Base-by-base conservation (phyloP, 2,888 invertebrate species). In the Dryomyza anilis region DNA sequence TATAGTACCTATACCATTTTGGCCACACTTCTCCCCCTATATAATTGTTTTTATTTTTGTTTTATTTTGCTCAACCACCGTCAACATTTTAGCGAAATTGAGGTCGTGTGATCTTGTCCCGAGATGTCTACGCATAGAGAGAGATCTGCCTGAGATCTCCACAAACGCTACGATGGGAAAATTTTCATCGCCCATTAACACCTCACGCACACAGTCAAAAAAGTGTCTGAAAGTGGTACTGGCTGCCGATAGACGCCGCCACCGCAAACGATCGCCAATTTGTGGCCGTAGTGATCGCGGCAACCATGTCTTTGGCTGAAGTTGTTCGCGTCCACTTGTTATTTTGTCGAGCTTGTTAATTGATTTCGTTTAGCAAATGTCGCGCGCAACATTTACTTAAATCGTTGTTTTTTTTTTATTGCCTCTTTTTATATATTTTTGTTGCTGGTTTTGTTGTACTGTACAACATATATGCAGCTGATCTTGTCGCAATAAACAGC, bases 301-400 rank as follows among this genome's bases (percentile, higher is more conserved):
- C n/a, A n/a, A n/a, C n/a, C n/a, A n/a, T n/a, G n/a, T n/a, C n/a
- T n/a, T n/a, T n/a, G n/a, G n/a, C n/a, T n/a, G n/a, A n/a, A n/a
- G n/a, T n/a, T n/a, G n/a, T n/a, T 66, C 57, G 65, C 63, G 60
- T 45, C 55, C 67, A 64, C 67, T 69, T 56, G 63, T 63, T 66
- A 64, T 67, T 57, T 64, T 57, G 63, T 65, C 30, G 27, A 50
- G 56, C 58, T 57, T 64, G 71, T 63, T 72, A 72, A 72, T 72
- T 72, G 71, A 67, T 70, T 71, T 71, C 66, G 64, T 71, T 69
- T 69, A 67, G 67, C 68, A 69, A 70, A 70, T 72, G 70, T 70
- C 69, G 70, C 69, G 70, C 62, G 67, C 65, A 69, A 64, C 52
- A 64, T 70, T 69, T 70, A 60, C 61, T 66, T 63, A 70, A 69